phyloP scores from a whole-genome alignment of 2,113 vertebrate species.

The Stigmatopora nigra region DNA sequence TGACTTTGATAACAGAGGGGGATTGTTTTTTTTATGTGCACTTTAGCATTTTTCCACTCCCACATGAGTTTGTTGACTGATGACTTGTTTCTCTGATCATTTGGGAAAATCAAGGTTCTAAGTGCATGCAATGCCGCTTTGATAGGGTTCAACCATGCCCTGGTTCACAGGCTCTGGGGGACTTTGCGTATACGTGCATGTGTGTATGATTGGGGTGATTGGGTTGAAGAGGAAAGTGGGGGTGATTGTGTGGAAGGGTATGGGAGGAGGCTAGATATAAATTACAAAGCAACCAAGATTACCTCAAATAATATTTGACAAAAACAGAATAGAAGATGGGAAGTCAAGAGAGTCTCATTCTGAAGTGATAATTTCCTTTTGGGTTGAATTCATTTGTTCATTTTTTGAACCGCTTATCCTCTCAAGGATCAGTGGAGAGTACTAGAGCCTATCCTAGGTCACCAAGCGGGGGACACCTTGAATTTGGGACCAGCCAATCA shows the following conservation, averaged over 20 bases:
- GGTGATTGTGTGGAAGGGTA: constrained; percentile 15
- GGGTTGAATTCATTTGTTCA: too few relatives aligned
- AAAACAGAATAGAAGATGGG: too few relatives aligned
- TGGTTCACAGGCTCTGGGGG: background rate
- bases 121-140: constrained; percentile 18
- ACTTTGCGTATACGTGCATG: constrained; percentile 9
- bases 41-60: constrained; percentile 32
- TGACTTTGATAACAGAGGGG: constrained; percentile 51
- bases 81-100: constrained; percentile 29
- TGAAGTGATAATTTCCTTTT: too few relatives aligned
- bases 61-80: constrained; percentile 36
- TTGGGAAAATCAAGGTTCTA: constrained; percentile 40
- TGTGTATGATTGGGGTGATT: background rate
- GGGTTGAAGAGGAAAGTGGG: constrained; percentile 5
- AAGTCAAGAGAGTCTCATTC: too few relatives aligned
- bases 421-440: too few relatives aligned
- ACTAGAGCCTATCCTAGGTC: too few relatives aligned
- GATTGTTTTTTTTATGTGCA: constrained; percentile 30
- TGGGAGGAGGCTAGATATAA: constrained; percentile 14
- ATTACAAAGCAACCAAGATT: too few relatives aligned
- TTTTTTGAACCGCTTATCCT: too few relatives aligned
- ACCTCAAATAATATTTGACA: too few relatives aligned
- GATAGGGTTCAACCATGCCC: constrained; percentile 9
- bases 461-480: too few relatives aligned
- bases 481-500: too few relatives aligned